Conservation (phyloP, 2,888 invertebrate species). For the Pterobdella sp. region DNA sequence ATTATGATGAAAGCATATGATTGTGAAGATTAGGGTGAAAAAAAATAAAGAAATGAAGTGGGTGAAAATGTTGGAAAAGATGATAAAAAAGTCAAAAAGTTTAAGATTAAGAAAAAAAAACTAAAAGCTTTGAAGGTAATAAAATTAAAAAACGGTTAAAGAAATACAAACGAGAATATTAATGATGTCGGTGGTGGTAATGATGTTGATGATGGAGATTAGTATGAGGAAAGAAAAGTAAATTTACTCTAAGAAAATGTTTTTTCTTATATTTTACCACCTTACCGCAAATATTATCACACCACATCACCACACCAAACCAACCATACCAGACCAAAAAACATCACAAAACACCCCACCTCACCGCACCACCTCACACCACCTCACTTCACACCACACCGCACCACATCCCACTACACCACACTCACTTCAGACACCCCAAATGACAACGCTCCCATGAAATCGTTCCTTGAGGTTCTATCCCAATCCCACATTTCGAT, state of each 20-base stretch:
- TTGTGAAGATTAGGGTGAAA: neutral
- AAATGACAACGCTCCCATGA: slow-evolving; percentile 97
- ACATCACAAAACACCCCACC: no score
- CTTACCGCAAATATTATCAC: no score
- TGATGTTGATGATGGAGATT: neutral
- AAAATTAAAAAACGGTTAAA: neutral
- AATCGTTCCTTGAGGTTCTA: slow-evolving; percentile 94
- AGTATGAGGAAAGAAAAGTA: neutral
- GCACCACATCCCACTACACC: no score
- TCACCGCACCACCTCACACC: no score
- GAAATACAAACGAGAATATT: neutral
- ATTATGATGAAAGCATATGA: neutral
- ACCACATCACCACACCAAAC: no score
- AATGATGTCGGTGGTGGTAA: neutral
- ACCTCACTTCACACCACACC: no score
- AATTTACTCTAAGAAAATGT: neutral
- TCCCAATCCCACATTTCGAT: slow-evolving; percentile 99
- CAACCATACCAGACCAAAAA: no score
- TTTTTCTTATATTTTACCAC: no score
- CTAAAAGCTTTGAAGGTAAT: neutral
- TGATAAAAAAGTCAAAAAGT: neutral
- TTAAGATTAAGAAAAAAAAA: neutral
- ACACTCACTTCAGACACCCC: slow-evolving; percentile 61
- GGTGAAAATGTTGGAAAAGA: slow-evolving; percentile 4
- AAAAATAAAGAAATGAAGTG: slow-evolving; percentile 6